phyloP scores from a whole-genome alignment of 2,888 invertebrate genomes.

The Hecatera dysodea region DNA sequence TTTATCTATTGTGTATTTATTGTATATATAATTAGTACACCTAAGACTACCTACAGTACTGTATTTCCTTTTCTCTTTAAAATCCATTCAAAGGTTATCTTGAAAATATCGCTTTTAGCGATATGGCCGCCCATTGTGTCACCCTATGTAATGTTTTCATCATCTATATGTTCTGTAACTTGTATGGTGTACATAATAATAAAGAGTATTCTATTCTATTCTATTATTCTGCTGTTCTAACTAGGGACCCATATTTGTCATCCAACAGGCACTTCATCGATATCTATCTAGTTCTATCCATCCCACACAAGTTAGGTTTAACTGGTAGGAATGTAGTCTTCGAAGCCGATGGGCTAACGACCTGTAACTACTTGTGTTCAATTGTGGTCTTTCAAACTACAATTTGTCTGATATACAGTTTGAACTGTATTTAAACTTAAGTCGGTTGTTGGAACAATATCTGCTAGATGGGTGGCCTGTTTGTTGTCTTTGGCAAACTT shows the following conservation, averaged over 20 bases:
- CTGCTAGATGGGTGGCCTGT: slow-evolving; percentile 28
- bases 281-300: slow-evolving; percentile 49
- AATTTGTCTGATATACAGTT: slow-evolving; percentile 40
- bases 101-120: too few relatives aligned
- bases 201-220: too few relatives aligned
- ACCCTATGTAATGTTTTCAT: too few relatives aligned
- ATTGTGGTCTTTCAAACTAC: slow-evolving; percentile 52
- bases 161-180: too few relatives aligned
- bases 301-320: slow-evolving; percentile 58
- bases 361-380: slow-evolving; percentile 58
- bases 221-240: background rate
- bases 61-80: too few relatives aligned
- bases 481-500: slow-evolving; percentile 14
- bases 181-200: too few relatives aligned
- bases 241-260: slow-evolving; percentile 4
- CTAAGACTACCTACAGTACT: too few relatives aligned
- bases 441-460: background rate
- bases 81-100: too few relatives aligned
- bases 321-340: slow-evolving; percentile 57
- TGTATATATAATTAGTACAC: too few relatives aligned
- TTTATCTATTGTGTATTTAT: too few relatives aligned
- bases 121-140: too few relatives aligned
- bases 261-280: slow-evolving; percentile 9
- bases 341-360: slow-evolving; percentile 58
- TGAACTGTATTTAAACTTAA: slow-evolving; percentile 24